Evolutionary conservation across 2,888 invertebrate species (phyloP).

Genomic region (Ceriagrion tenellum): DNA sequence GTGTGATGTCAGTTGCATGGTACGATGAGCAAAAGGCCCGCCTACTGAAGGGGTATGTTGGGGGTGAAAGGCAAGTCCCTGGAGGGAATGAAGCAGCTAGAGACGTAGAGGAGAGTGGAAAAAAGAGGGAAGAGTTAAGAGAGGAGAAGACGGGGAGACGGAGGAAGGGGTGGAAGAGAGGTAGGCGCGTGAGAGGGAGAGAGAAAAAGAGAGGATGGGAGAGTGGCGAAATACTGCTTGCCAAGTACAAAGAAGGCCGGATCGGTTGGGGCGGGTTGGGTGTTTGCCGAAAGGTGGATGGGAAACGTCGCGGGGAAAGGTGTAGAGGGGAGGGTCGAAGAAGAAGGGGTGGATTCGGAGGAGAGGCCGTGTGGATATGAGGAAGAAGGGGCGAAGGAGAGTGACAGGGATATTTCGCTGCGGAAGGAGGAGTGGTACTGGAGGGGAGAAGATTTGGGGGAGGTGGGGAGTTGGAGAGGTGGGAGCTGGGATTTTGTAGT

Average conservation of each 20-base stretch:
- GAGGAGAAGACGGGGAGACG: too few species aligned
- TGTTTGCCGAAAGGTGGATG: constrained; percentile 4
- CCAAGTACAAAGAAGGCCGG: neutral
- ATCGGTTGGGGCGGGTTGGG: neutral
- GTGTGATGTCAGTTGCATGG: too few species aligned
- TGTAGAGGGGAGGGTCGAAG: too few species aligned
- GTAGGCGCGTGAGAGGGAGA: too few species aligned
- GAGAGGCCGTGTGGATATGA: neutral
- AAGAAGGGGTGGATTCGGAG: too few species aligned
- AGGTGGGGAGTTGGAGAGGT: neutral
- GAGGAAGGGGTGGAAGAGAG: too few species aligned
- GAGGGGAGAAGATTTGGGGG: neutral
- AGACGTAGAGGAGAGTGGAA: too few species aligned
- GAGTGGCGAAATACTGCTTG: neutral
- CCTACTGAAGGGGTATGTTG: too few species aligned
- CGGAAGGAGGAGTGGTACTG: neutral
- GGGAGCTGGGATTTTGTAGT: constrained; percentile 25
- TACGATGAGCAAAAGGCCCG: too few species aligned
- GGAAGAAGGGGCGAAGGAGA: neutral
- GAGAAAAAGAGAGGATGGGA: neutral
- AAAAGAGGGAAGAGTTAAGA: too few species aligned
- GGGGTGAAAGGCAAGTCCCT: too few species aligned
- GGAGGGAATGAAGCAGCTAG: too few species aligned
- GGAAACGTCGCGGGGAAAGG: neutral
- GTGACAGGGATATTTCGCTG: neutral